Evolutionary conservation across 2,113 vertebrate genomes (phyloP), one percentile per base, ranked within the genome.

Genomic region (Apodemus sylvaticus): DNA sequence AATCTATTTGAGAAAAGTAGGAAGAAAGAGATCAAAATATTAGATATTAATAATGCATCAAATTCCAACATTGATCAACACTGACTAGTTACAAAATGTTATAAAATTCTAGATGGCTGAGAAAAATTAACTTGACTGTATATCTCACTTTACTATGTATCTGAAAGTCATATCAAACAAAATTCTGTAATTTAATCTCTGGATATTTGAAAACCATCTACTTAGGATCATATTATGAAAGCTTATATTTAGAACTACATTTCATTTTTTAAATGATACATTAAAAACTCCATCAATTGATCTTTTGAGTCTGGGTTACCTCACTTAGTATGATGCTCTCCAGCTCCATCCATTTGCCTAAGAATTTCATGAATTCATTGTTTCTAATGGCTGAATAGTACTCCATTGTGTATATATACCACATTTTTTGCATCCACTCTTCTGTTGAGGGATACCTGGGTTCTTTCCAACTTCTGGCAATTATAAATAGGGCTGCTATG

Each of bases 211-310:
- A 96, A 90, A 48, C 53, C 53, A 51, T 64, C 6, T 66, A 77
- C 34, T 77, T 70, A 48, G 17, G 91, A 76, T 31, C 19, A 73
- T 55, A 76, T 76, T 51, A 76, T 64, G 24, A 82, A 31, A 91
- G 12, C 19, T 89, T 94, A 76, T 24, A 62, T 89, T 93, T 94
- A 88, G 92, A 94, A 93, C 55, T n/a, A 39, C 11, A 91, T 93
- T 93, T 94, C 87, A 68, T 89, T 66, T 81, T 88, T 81, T 71
- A 64, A 92, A 95, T 74, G 7, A 66, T 4, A 4, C 7, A 53
- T 14, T 26, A 24, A 87, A 81, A 71, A 73, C 45, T 90, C 13
- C 36, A 93, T 14, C 22, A 90, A 85, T n/a, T n/a, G n/a, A n/a
- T n/a, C n/a, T n/a, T n/a, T n/a, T n/a, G n/a, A n/a, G n/a, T n/a